Conservation (phyloP, 2,113 vertebrate genomes). For the Mormoops blainvillei region DNA sequence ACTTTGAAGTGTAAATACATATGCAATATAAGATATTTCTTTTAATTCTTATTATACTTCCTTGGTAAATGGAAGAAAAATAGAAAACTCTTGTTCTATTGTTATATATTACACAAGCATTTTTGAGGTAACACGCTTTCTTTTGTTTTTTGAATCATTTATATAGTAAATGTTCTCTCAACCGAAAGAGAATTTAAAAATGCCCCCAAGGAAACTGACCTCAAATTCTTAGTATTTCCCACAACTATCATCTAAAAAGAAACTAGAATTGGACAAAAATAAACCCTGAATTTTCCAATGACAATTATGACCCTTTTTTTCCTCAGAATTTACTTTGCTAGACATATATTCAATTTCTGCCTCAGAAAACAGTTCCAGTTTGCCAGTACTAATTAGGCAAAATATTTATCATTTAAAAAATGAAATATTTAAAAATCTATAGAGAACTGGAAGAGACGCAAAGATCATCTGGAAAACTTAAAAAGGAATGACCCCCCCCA, state of each 20-base stretch:
- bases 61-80: conserved; percentile 59
- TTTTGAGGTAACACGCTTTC: conserved; percentile 61
- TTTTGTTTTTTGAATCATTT: conserved; percentile 34
- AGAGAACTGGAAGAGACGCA: conserved; percentile 39
- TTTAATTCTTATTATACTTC: conserved; percentile 51
- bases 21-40: conserved; percentile 54
- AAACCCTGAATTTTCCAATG: conserved; percentile 5
- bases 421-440: conserved; percentile 32
- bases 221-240: conserved; percentile 53
- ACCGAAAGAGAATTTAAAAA: conserved; percentile 56
- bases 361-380: conserved; percentile 70
- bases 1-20: conserved; percentile 60
- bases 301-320: conserved; percentile 39
- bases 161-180: conserved; percentile 43
- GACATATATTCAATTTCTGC: conserved; percentile 57
- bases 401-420: conserved; percentile 34
- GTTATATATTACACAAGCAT: conserved; percentile 60
- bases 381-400: conserved; percentile 40
- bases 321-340: conserved; percentile 44
- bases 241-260: conserved; percentile 30
- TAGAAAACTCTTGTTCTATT: conserved; percentile 40
- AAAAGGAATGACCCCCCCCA: background rate
- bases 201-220: conserved; percentile 33
- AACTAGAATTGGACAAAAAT: conserved; percentile 30
- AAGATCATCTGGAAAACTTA: conserved; percentile 46